Conservation (phyloP, 2,888 invertebrate species). For the Troides helena region DNA sequence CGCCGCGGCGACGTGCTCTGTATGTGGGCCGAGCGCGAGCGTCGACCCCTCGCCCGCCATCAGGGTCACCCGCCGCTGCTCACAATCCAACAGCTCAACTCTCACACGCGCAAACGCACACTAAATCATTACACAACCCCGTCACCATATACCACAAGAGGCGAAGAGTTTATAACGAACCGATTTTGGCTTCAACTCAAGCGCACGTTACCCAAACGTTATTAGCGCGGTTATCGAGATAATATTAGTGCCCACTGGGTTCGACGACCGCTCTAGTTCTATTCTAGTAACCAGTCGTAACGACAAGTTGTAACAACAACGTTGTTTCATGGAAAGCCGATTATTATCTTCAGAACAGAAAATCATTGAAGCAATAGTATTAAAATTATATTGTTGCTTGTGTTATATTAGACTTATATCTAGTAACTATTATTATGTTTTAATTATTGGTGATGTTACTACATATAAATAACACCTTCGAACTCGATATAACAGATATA, state of each 20-base stretch:
- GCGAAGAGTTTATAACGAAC: slow-evolving; percentile 17
- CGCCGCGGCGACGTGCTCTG: slow-evolving; percentile 57
- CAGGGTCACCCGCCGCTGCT: slow-evolving; percentile 65
- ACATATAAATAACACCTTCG: neutral
- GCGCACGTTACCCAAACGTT: slow-evolving; percentile 59
- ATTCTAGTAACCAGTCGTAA: slow-evolving; percentile 56
- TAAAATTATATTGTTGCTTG: neutral
- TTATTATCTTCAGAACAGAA: slow-evolving; percentile 42
- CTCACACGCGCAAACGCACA: slow-evolving; percentile 36
- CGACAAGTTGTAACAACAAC: slow-evolving; percentile 39
- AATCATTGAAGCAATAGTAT: slow-evolving; percentile 28
- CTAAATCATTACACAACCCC: slow-evolving; percentile 32
- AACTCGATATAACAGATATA: no score
- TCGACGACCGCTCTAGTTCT: slow-evolving; percentile 72
- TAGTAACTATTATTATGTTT: neutral
- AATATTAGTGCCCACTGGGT: slow-evolving; percentile 57
- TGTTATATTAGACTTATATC: neutral
- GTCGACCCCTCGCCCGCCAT: slow-evolving; percentile 73
- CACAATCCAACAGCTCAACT: slow-evolving; percentile 43
- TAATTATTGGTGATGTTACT: neutral
- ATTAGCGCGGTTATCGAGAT: slow-evolving; percentile 61
- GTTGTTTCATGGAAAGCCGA: slow-evolving; percentile 49
- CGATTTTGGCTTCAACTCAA: slow-evolving; percentile 51
- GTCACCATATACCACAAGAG: slow-evolving; percentile 12
- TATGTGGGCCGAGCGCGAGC: slow-evolving; percentile 73